phyloP scores from a whole-genome alignment of 2,888 invertebrate genomes.

The Horisme vitalbata region DNA sequence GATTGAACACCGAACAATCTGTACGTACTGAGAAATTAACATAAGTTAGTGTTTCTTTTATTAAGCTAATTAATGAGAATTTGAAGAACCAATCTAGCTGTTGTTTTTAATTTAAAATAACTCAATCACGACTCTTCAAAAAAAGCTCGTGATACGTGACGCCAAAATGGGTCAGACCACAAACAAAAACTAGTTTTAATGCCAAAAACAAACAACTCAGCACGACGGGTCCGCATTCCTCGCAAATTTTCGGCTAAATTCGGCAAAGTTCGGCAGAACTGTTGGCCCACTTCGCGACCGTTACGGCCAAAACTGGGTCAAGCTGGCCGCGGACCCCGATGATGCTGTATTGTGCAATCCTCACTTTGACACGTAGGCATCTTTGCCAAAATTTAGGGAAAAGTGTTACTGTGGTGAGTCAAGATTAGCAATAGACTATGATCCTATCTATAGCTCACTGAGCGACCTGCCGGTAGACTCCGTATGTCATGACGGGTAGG shows the following conservation, averaged over 20 bases:
- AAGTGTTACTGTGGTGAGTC: constrained; percentile 33
- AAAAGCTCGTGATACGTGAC: constrained; percentile 7
- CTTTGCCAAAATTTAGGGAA: constrained; percentile 31
- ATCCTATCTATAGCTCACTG: no score
- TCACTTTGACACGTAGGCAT: constrained; percentile 40
- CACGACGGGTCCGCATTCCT: constrained; percentile 23
- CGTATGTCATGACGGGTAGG: no score
- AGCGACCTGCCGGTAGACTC: no score
- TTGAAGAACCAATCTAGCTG: neutral
- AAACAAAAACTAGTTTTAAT: constrained; percentile 16
- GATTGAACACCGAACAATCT: no score
- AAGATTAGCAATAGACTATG: no score
- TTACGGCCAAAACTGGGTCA: constrained; percentile 30
- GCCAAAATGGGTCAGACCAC: constrained; percentile 14
- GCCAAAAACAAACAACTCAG: constrained; percentile 24
- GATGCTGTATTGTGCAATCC: constrained; percentile 51
- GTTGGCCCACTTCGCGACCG: constrained; percentile 35
- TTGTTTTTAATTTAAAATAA: constrained; percentile 1
- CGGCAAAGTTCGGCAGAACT: constrained; percentile 33
- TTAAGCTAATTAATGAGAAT: no score
- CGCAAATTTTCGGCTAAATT: constrained; percentile 19
- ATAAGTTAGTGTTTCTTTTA: no score
- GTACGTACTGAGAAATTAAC: no score
- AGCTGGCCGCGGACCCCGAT: constrained; percentile 30
- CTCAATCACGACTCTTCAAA: constrained; percentile 7